Evolutionary conservation across 2,797 vertebrate species (phyloP), one percentile per base, ranked within the genome.

Genomic region (Xenopus petersii): DNA sequence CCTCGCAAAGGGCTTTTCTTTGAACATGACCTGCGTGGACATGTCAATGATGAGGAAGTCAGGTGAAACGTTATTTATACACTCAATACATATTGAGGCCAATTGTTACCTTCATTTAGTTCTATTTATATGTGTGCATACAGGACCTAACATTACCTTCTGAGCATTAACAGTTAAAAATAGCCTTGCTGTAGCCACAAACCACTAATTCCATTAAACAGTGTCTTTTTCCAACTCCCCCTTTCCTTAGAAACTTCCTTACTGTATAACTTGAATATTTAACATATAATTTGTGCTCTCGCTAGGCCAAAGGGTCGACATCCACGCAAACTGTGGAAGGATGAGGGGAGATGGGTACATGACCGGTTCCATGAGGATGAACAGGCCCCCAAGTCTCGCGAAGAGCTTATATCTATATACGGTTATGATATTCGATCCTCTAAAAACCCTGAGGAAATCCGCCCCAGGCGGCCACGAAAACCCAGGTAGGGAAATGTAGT

Each of bases 1-100:
- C 97, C 97, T 0, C 92, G 97, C 67, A 98, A 96, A 83, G 97
- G 97, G 26, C 92, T 99, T 70, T 99, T 99, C 90, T 99, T 99
- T 10, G 97, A 99, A 82, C 97, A 99, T 0, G 97, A 99, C 24
- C 95, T 99, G 49, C 86, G 97, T 65, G 97, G 97, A 5, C 95
- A 97, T 75, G 83, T 95, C 0, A 95, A 97, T 82, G 95, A 98
- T 81, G 97, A 99, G 75, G 97, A 99, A 89, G 88, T 93, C 82
- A 89, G 93, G 93, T 94, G 89, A 51, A 51, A 9, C 36, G 33
- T 6, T 36, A 36, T 36, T 36, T 36, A 36, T 36, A 36, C 33
- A 36, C 33, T 6, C 1, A 36, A 36, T 36, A 36, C 33, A 36
- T 36, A 42, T 42, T 42, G 2, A 9, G 36, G 36, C 36, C 36